Percentiles rank a stretch among this genome's conserved stretches.
Evolutionary conservation across 2,113 vertebrate genomes (phyloP).

Genomic region (Rhabdornis inornatus): DNA sequence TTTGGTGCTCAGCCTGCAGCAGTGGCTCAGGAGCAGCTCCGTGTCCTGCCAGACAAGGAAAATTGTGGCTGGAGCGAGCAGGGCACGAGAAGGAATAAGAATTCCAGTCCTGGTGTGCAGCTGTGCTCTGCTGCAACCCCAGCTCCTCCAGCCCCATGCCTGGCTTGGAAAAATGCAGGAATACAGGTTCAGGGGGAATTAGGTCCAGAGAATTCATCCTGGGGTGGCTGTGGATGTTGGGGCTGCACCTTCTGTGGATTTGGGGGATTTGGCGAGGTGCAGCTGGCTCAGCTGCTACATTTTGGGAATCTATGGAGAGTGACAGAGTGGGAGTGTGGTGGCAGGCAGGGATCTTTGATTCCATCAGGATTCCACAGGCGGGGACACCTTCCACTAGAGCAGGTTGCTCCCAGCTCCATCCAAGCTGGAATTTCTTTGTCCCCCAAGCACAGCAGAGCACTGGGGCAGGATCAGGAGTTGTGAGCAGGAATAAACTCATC

Average conservation of each 20-base stretch:
- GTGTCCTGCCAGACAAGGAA: fast-evolving
- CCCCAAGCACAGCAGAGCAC: neutral
- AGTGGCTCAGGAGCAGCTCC: neutral
- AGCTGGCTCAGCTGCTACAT: neutral
- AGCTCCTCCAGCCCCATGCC: neutral
- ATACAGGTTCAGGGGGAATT: fast-evolving
- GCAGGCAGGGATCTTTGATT: neutral
- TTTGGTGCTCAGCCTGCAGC: constrained; percentile 5
- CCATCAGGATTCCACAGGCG: neutral
- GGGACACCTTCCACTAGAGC: neutral
- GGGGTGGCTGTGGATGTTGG: fast-evolving
- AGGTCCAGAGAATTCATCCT: neutral
- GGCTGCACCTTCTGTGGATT: neutral
- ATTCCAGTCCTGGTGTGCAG: neutral
- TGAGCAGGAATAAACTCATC: neutral
- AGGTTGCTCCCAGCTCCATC: neutral
- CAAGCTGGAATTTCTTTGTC: neutral
- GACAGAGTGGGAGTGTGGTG: neutral
- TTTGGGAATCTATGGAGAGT: neutral
- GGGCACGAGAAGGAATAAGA: neutral
- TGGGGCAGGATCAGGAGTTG: neutral
- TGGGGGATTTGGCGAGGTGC: neutral
- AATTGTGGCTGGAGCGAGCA: neutral
- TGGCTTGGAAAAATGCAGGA: neutral
- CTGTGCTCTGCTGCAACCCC: neutral